These are phyloP conservation scores for Noctua janthina DNA, from an alignment of 2,888 invertebrate genomes.

Conservation along the genomic window DNA sequence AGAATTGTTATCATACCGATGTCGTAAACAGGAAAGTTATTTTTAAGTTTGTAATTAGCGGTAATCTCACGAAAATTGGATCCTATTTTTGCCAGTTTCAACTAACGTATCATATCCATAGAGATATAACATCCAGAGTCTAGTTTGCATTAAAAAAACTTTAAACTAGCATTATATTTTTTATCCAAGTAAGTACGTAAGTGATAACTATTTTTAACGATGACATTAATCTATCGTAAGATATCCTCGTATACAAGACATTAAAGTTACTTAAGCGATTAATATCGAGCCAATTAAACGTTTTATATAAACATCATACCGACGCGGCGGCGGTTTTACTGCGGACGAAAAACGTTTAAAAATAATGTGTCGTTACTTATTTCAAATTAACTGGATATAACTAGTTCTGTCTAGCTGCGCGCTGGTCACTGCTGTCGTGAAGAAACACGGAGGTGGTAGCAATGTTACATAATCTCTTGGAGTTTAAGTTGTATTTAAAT, in stretches of 20 bases:
- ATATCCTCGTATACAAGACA: conserved; percentile 33
- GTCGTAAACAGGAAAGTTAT: neutral
- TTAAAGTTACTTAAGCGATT: conserved; percentile 46
- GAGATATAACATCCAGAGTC: neutral
- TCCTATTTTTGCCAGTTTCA: neutral
- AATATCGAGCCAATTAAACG: conserved; percentile 52
- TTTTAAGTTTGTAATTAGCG: neutral
- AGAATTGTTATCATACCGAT: conserved; percentile 7
- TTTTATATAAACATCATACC: conserved; percentile 42
- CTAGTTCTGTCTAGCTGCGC: conserved; percentile 75
- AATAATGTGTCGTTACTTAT: conserved; percentile 76
- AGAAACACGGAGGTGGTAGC: conserved; percentile 78
- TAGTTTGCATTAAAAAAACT: neutral
- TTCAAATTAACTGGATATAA: conserved; percentile 76
- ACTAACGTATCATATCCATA: neutral
- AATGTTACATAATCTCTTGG: conserved; percentile 78
- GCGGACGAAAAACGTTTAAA: conserved; percentile 67
- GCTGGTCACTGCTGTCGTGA: conserved; percentile 73
- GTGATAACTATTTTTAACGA: conserved; percentile 40
- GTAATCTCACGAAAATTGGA: neutral
- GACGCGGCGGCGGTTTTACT: conserved; percentile 50
- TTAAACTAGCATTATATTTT: neutral
- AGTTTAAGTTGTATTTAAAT: conserved; percentile 70
- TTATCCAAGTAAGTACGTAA: neutral
- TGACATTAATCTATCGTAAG: conserved; percentile 33